Base-by-base conservation (phyloP, 2,797 vertebrate species). In the Periophthalmus magnuspinnatus region DNA sequence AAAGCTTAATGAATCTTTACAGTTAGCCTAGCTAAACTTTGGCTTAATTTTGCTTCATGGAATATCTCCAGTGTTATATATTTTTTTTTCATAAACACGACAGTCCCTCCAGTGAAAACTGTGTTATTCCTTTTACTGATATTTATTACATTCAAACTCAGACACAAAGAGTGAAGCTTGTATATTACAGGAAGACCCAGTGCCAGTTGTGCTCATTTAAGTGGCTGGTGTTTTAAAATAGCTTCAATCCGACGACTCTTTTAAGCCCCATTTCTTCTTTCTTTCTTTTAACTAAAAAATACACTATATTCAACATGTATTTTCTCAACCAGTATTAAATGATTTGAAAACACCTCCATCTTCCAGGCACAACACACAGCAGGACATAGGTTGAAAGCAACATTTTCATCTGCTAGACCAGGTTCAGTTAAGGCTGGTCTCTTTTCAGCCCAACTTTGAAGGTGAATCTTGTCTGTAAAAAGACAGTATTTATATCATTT, bases 171-270 rank as follows among this genome's bases (percentile, higher is more conserved):
- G 64, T 71, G n/a, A 24, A 69, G 68, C 67, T 22, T 34, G 33
- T 77, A 56, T 36, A 76, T 78, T 77, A 52, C 70, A 19, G 4
- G 10, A 17, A 21, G 34, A 60, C 33, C 47, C 11, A 61, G 13
- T 38, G 19, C 8, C n/a, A 22, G 24, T 66, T 71, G 70, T 54
- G 67, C 71, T 76, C 68, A 65, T 80, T 84, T 71, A 78, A 84
- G 69, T 76, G 45, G 65, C 64, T 70, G 55, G 67, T 76, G 24
- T 69, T 84, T 79, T 81, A 76, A 68, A 83, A 67, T 79, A 80
- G 57, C 61, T 41, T 80, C n/a, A 24, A 60, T 84, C 78, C 68
- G 66, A 50, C 64, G 13, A 64, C 33, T 70, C 24, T 67, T 72
- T 76, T 24, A 33, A 9, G 1, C 17, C 16, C 2, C 8, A 41